Evolutionary conservation across 2,797 vertebrate genomes (phyloP).

Genomic region (Distichodus sexfasciatus): DNA sequence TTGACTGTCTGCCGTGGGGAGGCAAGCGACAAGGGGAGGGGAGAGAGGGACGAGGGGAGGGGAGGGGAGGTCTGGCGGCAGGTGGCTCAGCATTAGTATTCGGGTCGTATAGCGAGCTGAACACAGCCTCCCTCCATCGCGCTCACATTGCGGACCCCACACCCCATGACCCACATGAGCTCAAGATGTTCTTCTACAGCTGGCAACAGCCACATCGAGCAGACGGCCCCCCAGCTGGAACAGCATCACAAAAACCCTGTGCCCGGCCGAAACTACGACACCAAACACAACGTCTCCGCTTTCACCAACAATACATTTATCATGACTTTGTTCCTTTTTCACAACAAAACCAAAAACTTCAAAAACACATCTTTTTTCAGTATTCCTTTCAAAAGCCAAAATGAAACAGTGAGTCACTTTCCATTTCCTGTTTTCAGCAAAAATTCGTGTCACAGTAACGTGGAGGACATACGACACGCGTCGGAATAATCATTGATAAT

Average conservation of each 20-base stretch:
- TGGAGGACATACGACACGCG: too few relatives aligned
- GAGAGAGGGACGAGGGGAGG: not conserved
- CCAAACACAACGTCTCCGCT: too few relatives aligned
- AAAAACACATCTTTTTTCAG: too few relatives aligned
- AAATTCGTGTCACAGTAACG: too few relatives aligned
- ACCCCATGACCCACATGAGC: conserved; percentile 46
- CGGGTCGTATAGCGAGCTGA: conserved; percentile 35
- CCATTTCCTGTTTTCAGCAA: too few relatives aligned
- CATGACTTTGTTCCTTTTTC: too few relatives aligned
- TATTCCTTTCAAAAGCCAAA: too few relatives aligned
- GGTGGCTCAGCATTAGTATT: conserved; percentile 42
- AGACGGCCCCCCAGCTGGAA: conserved; percentile 37
- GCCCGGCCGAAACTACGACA: not conserved
- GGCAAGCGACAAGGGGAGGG: not conserved
- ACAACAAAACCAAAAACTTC: too few relatives aligned
- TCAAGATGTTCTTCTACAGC: conserved; percentile 55
- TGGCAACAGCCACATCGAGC: conserved; percentile 49
- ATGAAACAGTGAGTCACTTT: too few relatives aligned
- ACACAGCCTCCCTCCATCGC: conserved; percentile 19
- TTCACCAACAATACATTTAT: too few relatives aligned
- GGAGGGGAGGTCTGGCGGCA: conserved; percentile 16
- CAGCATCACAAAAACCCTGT: conserved; percentile 11
- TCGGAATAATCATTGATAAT: too few relatives aligned
- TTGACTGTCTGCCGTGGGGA: not conserved
- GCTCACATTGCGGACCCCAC: conserved; percentile 27